Evolutionary conservation across 2,797 vertebrate genomes (phyloP), one percentile per base, ranked within the genome.

Genomic region (Neosalanx taihuensis): DNA sequence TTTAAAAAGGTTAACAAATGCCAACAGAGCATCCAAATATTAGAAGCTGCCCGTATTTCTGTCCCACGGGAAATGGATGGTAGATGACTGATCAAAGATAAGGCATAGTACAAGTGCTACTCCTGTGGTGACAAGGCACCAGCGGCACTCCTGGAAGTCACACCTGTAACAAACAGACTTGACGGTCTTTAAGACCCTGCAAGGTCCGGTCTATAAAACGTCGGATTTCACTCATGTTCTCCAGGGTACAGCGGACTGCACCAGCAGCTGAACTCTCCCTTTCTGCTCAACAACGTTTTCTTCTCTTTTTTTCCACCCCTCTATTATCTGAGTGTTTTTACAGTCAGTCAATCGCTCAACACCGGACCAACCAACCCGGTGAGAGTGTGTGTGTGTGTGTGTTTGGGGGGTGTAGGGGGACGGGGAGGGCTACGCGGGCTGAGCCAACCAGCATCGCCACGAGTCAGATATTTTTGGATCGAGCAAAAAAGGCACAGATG

Each of bases 381-480:
- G 37, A 41, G 37, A 41, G 37, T 3, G 41, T 46, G 37, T 46
- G 10, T 13, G 1, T 41, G 37, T 46, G 41, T 46, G 41, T 46
- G 10, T 46, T 46, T 46, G 41, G 41, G 49, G 49, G 23, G 31
- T 17, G 30, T 18, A 33, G 67, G 46, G 29, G 46, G 6, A 13
- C 20, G 20, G 10, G 6, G 17, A 7, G 72, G 6, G 13, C 29
- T 35, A 2, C 12, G 18, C 51, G 13, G 12, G 10, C 9, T 18
- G 70, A 0, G 65, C 67, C 67, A 17, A 56, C 53, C 67, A 46
- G 72, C 17, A 67, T 76, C 78, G 71, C 5, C 7, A 72, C 76
- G 78, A 81, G 85, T 76, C 79, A 77, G 85, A 73, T 87, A 87
- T 88, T 87, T 90, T 91, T 92, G 90, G 90, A 89, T 89, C 76